phyloP scores from a whole-genome alignment of 2,797 vertebrate genomes.

The Anabas testudineus region DNA sequence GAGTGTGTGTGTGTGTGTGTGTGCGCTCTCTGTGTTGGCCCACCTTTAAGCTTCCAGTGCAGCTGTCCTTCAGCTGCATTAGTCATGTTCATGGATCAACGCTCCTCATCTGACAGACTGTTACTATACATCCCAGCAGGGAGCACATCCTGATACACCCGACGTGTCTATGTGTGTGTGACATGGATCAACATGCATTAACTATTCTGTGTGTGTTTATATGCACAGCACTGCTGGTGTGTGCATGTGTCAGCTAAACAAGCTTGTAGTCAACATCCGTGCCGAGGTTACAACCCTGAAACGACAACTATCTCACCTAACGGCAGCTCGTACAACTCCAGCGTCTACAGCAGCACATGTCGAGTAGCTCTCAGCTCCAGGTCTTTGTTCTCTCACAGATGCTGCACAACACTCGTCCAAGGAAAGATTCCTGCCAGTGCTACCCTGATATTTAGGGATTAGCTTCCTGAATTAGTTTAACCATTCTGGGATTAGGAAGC shows the following conservation, averaged over 20 bases:
- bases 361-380: slow-evolving; percentile 5
- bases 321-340: slow-evolving; percentile 20
- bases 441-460: too few species aligned
- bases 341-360: neutral
- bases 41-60: slow-evolving; percentile 15
- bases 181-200: slow-evolving; percentile 18
- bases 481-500: neutral
- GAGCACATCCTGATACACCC: slow-evolving; percentile 29
- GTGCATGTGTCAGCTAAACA: neutral
- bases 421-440: too few species aligned
- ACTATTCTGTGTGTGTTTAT: slow-evolving; percentile 20
- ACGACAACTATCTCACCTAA: slow-evolving; percentile 41
- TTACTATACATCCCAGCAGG: slow-evolving; percentile 52
- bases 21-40: neutral
- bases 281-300: slow-evolving; percentile 32
- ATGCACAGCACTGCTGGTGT: neutral
- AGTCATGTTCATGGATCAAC: slow-evolving; percentile 48
- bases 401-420: neutral
- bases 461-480: neutral
- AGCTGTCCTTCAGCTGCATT: slow-evolving; percentile 54
- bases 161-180: slow-evolving; percentile 4
- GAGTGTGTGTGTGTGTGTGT: slow-evolving; percentile 5
- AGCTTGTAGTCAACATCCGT: neutral
- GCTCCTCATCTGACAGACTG: slow-evolving; percentile 23
- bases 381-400: slow-evolving; percentile 1